Conservation (phyloP, 1,140 invertebrate species). For the Thaumatotibia leucotreta region DNA sequence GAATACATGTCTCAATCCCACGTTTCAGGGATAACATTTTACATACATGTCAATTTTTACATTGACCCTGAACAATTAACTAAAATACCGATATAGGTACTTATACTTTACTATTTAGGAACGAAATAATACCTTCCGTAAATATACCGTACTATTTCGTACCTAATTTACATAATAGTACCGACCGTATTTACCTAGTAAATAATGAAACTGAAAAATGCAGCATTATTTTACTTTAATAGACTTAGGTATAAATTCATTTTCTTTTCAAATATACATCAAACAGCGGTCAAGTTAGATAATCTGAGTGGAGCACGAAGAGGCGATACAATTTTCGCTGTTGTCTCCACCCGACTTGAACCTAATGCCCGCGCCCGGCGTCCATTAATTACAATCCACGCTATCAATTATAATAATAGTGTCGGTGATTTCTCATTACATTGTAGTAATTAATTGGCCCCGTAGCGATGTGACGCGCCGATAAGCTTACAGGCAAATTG, state of each 20-base stretch:
- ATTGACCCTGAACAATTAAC: too few relatives aligned
- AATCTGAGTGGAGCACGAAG: background rate
- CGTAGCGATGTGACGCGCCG: slow-evolving; percentile 54
- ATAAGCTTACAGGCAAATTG: slow-evolving; percentile 32
- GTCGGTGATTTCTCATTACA: slow-evolving; percentile 64
- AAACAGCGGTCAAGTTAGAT: background rate
- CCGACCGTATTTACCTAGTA: too few relatives aligned
- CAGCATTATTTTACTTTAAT: too few relatives aligned
- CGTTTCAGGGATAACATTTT: too few relatives aligned
- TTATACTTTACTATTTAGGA: too few relatives aligned
- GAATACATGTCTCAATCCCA: too few relatives aligned
- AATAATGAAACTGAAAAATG: too few relatives aligned
- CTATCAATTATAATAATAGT: slow-evolving; percentile 55
- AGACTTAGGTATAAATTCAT: background rate
- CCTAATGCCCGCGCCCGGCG: background rate
- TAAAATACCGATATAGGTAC: too few relatives aligned
- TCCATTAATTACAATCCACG: slow-evolving; percentile 32
- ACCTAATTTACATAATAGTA: too few relatives aligned
- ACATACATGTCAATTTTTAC: too few relatives aligned
- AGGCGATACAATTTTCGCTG: background rate
- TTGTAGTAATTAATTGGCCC: slow-evolving; percentile 54
- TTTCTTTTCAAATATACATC: background rate
- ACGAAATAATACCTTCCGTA: too few relatives aligned
- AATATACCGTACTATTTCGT: too few relatives aligned
- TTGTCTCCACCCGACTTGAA: background rate